A percentile compares a stretch with the other conserved stretches of the same genome.
These are phyloP conservation scores for Macquaria ambigua DNA, from an alignment of 2,113 vertebrate genomes.

Conservation along the genomic window DNA sequence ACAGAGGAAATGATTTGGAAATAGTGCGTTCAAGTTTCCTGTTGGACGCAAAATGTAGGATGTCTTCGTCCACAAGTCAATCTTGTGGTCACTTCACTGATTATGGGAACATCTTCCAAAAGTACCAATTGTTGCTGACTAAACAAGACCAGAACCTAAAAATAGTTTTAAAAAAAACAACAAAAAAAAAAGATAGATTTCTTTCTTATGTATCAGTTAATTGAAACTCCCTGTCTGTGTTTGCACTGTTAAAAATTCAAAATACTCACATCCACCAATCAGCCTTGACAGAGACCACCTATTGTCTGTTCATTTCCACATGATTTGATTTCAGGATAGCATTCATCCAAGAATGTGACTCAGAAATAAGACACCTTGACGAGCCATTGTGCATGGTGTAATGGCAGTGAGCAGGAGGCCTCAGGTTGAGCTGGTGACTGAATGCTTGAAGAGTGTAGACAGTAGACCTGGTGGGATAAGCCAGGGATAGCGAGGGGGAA, in stretches of 20 bases:
- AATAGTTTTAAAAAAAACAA: too few relatives aligned
- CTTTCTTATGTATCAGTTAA: neutral
- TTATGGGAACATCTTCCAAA: constrained; percentile 8
- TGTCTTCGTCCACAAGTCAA: neutral
- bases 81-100: constrained; percentile 23
- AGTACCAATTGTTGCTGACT: constrained; percentile 29
- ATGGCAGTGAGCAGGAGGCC: constrained; percentile 22
- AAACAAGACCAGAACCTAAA: constrained; percentile 3
- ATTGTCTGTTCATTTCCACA: constrained; percentile 43
- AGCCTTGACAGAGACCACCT: constrained; percentile 47
- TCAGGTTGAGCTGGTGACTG: constrained; percentile 39
- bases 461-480: constrained; percentile 48
- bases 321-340: constrained; percentile 51
- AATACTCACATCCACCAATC: constrained; percentile 20
- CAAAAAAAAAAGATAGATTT: neutral
- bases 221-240: neutral
- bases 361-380: constrained; percentile 57
- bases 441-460: constrained; percentile 46
- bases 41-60: constrained; percentile 47
- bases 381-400: constrained; percentile 42
- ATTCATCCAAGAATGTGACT: constrained; percentile 56
- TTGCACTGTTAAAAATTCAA: constrained; percentile 11
- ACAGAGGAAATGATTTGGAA: constrained; percentile 71
- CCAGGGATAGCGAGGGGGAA: constrained; percentile 29
- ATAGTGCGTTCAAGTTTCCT: constrained; percentile 51